phyloP scores from a whole-genome alignment of 2,797 vertebrate genomes.

The Pagetopsis macropterus region DNA sequence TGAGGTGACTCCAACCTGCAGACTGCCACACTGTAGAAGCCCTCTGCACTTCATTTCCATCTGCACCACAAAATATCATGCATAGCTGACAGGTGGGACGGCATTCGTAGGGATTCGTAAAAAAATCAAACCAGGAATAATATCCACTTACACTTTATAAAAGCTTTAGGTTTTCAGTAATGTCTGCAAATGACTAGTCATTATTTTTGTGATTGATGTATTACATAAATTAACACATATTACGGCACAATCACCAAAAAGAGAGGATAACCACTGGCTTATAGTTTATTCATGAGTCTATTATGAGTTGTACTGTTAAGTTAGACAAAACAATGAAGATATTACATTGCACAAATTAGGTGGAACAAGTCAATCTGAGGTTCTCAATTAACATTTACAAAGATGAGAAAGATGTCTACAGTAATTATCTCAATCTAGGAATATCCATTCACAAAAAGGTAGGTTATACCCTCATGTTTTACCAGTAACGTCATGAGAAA shows the following conservation, averaged over 20 bases:
- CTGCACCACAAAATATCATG: neutral
- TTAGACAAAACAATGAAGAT: conserved; percentile 12
- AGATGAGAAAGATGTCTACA: conserved; percentile 10
- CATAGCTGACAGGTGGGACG: conserved; percentile 3
- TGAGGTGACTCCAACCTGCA: conserved; percentile 39
- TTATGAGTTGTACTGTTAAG: neutral
- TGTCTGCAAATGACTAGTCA: neutral
- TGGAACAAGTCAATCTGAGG: conserved; percentile 30
- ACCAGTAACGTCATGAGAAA: conserved; percentile 19
- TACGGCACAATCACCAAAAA: neutral
- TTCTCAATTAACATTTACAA: conserved; percentile 42
- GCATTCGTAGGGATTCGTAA: neutral
- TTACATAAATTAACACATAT: neutral
- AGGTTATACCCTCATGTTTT: conserved; percentile 7
- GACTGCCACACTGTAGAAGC: conserved; percentile 14
- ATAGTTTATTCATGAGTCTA: no score
- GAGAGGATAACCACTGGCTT: neutral
- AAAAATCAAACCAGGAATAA: neutral
- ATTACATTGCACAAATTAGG: conserved; percentile 35
- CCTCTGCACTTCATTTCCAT: conserved; percentile 27
- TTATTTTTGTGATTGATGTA: neutral
- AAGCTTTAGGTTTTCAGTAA: neutral
- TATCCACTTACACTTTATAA: neutral
- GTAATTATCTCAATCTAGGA: neutral
- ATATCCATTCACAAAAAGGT: conserved; percentile 8